A percentile compares a stretch with the other conserved stretches of the same genome.
Conservation (phyloP, 2,113 vertebrate genomes). For the Platysteira castanea region DNA sequence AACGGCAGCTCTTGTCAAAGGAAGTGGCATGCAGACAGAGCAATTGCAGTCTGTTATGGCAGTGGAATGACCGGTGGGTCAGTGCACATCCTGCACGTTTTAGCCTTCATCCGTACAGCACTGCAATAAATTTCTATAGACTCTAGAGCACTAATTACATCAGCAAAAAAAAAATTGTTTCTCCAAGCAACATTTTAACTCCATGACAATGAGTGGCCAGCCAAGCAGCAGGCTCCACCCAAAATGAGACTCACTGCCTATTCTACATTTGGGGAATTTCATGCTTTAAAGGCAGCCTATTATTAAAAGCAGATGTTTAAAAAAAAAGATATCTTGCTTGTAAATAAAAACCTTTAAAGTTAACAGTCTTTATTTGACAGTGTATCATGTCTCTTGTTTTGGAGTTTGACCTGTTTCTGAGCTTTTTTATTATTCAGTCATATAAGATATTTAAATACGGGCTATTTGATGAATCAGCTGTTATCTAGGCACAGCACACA, state of each 20-base stretch:
- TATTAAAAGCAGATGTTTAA: conserved; percentile 6
- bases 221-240: neutral
- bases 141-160: neutral
- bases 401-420: neutral
- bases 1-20: neutral
- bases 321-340: neutral
- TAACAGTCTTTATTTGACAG: neutral
- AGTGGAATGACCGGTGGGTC: neutral
- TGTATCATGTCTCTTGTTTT: neutral
- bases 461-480: neutral
- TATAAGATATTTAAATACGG: neutral
- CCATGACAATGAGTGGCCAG: neutral
- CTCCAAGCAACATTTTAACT: neutral
- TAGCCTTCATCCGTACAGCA: neutral
- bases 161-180: neutral
- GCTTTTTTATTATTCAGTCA: neutral
- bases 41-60: neutral
- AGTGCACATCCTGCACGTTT: neutral
- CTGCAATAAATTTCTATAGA: neutral
- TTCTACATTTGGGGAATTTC: neutral
- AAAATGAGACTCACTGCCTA: neutral
- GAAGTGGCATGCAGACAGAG: neutral
- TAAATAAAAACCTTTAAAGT: neutral
- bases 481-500: neutral
- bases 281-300: neutral